Conservation (phyloP, 2,888 invertebrate species). For the Melanophora roralis region DNA sequence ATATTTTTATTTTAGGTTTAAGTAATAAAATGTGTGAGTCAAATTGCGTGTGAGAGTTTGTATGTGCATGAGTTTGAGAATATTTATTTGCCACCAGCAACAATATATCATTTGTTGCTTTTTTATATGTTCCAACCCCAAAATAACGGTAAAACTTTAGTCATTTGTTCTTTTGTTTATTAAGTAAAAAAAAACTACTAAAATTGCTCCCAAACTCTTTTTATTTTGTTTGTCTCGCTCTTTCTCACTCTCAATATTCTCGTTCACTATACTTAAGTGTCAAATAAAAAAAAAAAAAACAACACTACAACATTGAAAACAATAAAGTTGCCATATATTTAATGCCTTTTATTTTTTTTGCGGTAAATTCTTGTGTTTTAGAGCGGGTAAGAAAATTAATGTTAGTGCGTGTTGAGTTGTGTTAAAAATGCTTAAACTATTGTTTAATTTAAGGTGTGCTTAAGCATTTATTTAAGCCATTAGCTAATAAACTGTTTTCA, state of each 20-base stretch:
- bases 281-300: conserved; percentile 15
- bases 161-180: conserved; percentile 10
- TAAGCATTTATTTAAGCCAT: conserved; percentile 59
- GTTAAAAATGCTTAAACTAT: conserved; percentile 19
- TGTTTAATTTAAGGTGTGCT: conserved; percentile 57
- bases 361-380: neutral
- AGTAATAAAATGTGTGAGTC: no score
- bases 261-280: neutral
- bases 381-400: conserved; percentile 38
- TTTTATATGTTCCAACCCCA: neutral
- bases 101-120: conserved; percentile 61
- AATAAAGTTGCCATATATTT: neutral
- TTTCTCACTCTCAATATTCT: neutral
- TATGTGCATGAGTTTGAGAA: neutral
- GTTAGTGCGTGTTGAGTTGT: conserved; percentile 55
- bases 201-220: neutral
- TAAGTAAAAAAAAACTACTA: neutral
- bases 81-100: conserved; percentile 14
- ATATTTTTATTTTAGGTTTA: no score
- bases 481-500: conserved; percentile 60
- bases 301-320: neutral
- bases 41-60: neutral
- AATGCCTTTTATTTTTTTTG: neutral
- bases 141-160: conserved; percentile 43
- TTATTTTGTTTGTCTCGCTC: neutral